These are phyloP conservation scores for Patella ulyssiponensis DNA, from an alignment of 2,888 invertebrate species.

Conservation along the genomic window DNA sequence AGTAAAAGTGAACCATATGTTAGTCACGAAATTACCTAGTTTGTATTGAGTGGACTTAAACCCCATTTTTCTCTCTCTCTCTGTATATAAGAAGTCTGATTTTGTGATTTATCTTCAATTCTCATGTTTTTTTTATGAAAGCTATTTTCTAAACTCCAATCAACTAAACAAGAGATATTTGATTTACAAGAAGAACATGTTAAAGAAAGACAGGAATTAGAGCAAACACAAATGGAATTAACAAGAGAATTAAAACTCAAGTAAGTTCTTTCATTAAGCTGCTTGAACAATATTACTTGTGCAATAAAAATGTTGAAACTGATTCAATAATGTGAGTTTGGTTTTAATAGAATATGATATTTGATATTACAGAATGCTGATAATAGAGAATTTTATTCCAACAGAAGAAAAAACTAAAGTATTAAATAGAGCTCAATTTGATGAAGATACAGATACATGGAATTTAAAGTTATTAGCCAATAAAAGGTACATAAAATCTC, in stretches of 20 bases:
- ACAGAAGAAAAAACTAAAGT: conserved; percentile 83
- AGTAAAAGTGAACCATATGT: too few species aligned
- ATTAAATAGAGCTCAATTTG: conserved; percentile 82
- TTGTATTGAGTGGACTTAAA: too few species aligned
- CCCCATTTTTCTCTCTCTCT: too few species aligned
- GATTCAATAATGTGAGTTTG: neutral
- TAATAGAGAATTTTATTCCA: conserved; percentile 73
- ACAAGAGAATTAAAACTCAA: conserved; percentile 90
- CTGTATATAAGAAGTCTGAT: too few species aligned
- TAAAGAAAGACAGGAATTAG: conserved; percentile 90
- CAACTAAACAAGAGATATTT: conserved; percentile 83
- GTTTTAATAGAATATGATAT: too few species aligned
- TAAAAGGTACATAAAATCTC: conserved; percentile 55
- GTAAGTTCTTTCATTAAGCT: conserved; percentile 72
- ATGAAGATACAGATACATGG: conserved; percentile 89
- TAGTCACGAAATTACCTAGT: too few species aligned
- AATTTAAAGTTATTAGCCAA: conserved; percentile 71
- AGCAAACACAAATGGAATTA: conserved; percentile 91
- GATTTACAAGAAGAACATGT: conserved; percentile 91
- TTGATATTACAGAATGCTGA: conserved; percentile 62
- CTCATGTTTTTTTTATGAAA: conserved; percentile 42
- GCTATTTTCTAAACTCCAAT: conserved; percentile 86
- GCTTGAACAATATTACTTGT: neutral
- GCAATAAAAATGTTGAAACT: neutral
- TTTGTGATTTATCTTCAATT: too few species aligned